Percentiles rank a stretch among this genome's conserved stretches.
phyloP scores from a whole-genome alignment of 92 coral and sea anemone genomes.

The Umimayanthus kanabou region DNA sequence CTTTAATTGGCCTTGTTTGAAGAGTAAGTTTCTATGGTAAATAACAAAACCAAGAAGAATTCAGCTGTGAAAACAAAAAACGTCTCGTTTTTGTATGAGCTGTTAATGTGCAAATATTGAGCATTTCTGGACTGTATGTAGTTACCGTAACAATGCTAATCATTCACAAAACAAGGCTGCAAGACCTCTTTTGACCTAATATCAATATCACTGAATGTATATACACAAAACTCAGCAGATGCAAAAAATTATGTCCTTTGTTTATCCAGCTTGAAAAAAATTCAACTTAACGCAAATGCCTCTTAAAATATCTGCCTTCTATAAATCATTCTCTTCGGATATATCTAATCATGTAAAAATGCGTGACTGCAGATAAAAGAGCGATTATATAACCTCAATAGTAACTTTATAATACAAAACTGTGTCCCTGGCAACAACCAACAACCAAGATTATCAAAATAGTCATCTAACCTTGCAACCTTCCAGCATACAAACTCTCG shows the following conservation, averaged over 20 bases:
- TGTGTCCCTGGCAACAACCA: slow-evolving; percentile 30
- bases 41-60: background rate
- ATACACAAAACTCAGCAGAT: background rate
- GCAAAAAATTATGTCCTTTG: background rate
- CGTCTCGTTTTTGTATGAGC: background rate
- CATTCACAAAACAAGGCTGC: background rate
- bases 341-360: background rate
- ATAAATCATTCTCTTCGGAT: background rate
- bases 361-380: background rate
- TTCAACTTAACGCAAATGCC: background rate
- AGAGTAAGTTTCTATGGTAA: too few species aligned
- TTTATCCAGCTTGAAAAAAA: background rate
- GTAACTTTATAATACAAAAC: background rate
- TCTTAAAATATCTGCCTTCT: too few species aligned
- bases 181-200: background rate
- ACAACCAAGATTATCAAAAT: background rate
- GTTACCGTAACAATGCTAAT: background rate
- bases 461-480: slow-evolving; percentile 63
- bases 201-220: background rate
- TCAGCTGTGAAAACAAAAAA: background rate
- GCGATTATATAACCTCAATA: background rate
- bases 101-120: background rate
- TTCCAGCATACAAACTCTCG: slow-evolving; percentile 72
- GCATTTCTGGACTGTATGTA: background rate
- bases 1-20: too few species aligned